A percentile compares a stretch with the other conserved stretches of the same genome.
These are phyloP conservation scores for Florisuga fusca DNA, from an alignment of 2,797 vertebrate species.

Conservation along the genomic window DNA sequence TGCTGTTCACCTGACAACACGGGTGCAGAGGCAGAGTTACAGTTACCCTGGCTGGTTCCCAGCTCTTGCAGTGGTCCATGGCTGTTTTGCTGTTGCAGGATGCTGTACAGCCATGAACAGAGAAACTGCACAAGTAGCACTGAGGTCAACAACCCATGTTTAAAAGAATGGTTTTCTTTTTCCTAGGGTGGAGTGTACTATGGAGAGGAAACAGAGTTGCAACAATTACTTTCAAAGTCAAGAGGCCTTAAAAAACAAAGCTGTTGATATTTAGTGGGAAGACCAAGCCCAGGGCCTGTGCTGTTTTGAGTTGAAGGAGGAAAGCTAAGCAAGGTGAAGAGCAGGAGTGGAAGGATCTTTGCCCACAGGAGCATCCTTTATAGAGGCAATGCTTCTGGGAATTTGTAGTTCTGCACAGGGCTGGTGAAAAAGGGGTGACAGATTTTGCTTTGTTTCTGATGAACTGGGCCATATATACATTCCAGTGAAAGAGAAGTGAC, in stretches of 20 bases:
- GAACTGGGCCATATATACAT: not conserved
- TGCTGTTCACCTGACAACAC: not conserved
- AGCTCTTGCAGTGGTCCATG: accelerated
- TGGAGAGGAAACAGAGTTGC: not conserved
- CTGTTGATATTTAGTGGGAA: not conserved
- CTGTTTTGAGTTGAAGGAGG: not conserved
- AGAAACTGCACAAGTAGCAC: accelerated
- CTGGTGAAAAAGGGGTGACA: not conserved
- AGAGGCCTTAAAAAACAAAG: not conserved
- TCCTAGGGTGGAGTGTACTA: not conserved
- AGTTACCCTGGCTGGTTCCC: accelerated
- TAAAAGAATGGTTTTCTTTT: not conserved
- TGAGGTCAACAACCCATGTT: accelerated
- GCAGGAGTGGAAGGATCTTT: not conserved
- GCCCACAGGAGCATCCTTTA: not conserved
- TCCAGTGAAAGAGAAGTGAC: not conserved
- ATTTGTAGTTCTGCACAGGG: not conserved
- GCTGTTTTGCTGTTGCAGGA: not conserved
- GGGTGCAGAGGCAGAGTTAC: accelerated
- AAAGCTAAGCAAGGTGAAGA: not conserved
- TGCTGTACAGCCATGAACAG: accelerated
- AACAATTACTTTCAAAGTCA: not conserved
- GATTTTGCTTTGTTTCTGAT: not conserved
- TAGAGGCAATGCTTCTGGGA: not conserved
- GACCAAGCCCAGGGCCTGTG: not conserved